These are phyloP conservation scores for Tillus elongatus DNA, from an alignment of 2,888 invertebrate species.

Conservation along the genomic window DNA sequence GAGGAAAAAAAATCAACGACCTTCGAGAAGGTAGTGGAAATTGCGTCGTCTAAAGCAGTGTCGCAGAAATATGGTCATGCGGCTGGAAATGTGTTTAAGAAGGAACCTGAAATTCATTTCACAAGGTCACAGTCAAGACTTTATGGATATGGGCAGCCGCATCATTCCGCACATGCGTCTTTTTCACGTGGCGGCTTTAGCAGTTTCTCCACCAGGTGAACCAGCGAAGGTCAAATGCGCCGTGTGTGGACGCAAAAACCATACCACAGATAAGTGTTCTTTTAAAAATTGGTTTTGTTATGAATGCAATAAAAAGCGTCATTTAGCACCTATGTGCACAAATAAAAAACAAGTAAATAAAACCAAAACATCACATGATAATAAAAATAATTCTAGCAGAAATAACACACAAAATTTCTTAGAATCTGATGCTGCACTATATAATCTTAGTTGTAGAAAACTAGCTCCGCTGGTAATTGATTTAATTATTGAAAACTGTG, in stretches of 20 bases:
- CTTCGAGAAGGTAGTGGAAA: conserved; percentile 6
- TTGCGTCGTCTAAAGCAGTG: conserved; percentile 8
- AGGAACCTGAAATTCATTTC: conserved; percentile 1
- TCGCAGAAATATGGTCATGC: not conserved
- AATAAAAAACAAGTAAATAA: no score
- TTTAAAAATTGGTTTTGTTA: conserved; percentile 4
- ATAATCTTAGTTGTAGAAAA: not conserved
- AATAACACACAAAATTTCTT: no score
- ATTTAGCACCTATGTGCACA: not conserved
- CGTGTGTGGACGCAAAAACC: conserved; percentile 1
- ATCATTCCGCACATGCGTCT: no score
- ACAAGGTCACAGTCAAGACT: not conserved
- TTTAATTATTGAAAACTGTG: not conserved
- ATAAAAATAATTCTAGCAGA: no score
- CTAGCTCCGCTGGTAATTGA: not conserved
- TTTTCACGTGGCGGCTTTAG: no score
- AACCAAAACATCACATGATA: no score
- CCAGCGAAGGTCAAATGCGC: no score
- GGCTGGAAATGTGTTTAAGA: not conserved
- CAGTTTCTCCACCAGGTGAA: no score
- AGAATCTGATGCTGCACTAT: not conserved
- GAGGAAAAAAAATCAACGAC: conserved; percentile 9
- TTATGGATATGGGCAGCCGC: no score
- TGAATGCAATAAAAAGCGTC: conserved; percentile 3
- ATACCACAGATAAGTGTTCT: conserved; percentile 4